Percentiles rank a stretch among this genome's conserved stretches.
Evolutionary conservation across 1,140 invertebrate genomes (phyloP).

Genomic region (Neuroterus valhalla): DNA sequence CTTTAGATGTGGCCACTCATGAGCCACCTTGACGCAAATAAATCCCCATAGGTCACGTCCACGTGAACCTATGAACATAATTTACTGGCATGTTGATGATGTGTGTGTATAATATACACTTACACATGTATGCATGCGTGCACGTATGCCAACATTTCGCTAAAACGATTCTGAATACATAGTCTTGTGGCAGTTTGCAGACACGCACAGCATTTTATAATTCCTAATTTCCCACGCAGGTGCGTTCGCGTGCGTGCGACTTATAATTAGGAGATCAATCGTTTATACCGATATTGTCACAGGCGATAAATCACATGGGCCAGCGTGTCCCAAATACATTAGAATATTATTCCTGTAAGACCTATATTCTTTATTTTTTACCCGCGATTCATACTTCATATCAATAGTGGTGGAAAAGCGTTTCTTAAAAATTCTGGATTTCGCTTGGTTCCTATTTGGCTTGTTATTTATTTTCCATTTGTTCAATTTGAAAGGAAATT

Average conservation of each 20-base stretch:
- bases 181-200: conserved; percentile 8
- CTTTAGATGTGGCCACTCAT: neutral
- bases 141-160: conserved; percentile 6
- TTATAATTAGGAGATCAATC: conserved; percentile 12
- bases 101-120: neutral
- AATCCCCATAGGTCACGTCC: conserved; percentile 20
- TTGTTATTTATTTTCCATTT: too few relatives aligned
- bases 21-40: conserved; percentile 8
- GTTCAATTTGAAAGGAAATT: too few relatives aligned
- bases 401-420: too few relatives aligned
- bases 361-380: too few relatives aligned
- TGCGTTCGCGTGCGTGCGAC: conserved; percentile 22
- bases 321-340: too few relatives aligned
- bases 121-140: neutral
- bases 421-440: too few relatives aligned
- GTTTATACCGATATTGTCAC: neutral
- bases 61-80: conserved; percentile 18
- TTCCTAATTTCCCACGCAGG: conserved; percentile 28
- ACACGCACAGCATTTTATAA: conserved; percentile 13
- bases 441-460: too few relatives aligned
- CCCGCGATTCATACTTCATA: too few relatives aligned
- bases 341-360: too few relatives aligned
- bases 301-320: neutral
- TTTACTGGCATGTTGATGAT: conserved; percentile 11
- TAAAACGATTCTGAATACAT: conserved; percentile 2